Conservation (phyloP, 2,113 vertebrate species). For the Myotis lucifugus region DNA sequence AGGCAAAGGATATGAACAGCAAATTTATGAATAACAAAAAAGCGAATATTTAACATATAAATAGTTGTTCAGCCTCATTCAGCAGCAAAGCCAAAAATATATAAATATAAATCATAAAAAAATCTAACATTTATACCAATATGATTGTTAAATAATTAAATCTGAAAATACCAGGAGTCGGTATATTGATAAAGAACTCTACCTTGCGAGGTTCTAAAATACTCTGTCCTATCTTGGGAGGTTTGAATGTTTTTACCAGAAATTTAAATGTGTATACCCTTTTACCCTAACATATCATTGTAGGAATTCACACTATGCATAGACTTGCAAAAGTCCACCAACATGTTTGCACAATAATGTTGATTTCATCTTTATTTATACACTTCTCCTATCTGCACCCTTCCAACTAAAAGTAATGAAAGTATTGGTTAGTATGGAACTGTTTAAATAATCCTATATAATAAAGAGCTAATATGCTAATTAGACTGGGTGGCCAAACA, state of each 20-base stretch:
- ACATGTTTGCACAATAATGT: neutral
- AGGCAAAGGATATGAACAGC: neutral
- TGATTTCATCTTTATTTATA: neutral
- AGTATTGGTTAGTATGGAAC: neutral
- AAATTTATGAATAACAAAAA: conserved; percentile 17
- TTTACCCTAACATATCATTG: neutral
- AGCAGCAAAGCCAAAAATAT: neutral
- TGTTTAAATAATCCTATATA: neutral
- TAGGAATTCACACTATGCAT: neutral
- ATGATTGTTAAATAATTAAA: neutral
- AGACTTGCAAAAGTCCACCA: neutral
- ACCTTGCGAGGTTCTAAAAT: neutral
- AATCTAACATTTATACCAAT: neutral
- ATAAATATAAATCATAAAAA: neutral
- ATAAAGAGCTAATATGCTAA: too few relatives aligned
- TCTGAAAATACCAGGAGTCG: neutral
- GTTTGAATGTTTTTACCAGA: neutral
- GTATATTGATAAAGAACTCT: neutral
- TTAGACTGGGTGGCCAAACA: too few relatives aligned
- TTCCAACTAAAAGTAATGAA: neutral
- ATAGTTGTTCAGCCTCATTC: neutral
- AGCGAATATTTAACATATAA: neutral
- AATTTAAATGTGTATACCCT: neutral
- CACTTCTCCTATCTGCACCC: neutral
- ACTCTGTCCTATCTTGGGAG: neutral